Percentiles rank a stretch among this genome's conserved stretches.
Conservation (phyloP, 2,888 invertebrate genomes). For the Archips xylosteana region DNA sequence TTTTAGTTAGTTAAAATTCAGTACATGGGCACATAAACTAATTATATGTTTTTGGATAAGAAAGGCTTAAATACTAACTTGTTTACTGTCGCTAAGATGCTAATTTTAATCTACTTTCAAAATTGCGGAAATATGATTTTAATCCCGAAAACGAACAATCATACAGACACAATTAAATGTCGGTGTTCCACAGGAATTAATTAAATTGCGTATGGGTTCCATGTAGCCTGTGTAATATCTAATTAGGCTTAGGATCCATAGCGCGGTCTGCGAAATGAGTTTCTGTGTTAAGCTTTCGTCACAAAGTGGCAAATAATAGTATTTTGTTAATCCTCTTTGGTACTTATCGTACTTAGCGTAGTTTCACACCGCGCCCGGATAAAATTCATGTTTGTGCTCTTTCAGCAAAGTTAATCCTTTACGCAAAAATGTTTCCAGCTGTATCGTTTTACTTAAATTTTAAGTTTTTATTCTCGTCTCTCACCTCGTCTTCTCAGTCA, state of each 20-base stretch:
- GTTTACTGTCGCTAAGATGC: neutral
- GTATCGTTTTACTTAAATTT: neutral
- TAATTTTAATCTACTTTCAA: neutral
- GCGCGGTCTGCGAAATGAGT: constrained; percentile 31
- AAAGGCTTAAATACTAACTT: neutral
- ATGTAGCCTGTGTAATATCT: constrained; percentile 29
- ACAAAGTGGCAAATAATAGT: constrained; percentile 24
- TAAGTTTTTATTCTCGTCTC: no score
- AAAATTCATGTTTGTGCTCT: constrained; percentile 9
- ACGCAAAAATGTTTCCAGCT: neutral
- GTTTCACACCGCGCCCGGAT: constrained; percentile 5
- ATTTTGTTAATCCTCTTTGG: constrained; percentile 20
- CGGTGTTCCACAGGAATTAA: constrained; percentile 31
- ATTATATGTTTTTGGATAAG: no score
- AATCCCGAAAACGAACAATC: constrained; percentile 2
- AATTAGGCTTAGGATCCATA: constrained; percentile 34
- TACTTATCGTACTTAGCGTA: neutral
- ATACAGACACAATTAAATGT: constrained; percentile 18
- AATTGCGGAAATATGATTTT: neutral
- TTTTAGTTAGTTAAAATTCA: no score
- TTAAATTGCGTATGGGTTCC: constrained; percentile 30
- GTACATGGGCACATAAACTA: no score
- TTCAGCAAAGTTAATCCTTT: neutral
- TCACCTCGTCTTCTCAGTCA: no score
- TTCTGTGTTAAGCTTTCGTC: constrained; percentile 28